Evolutionary conservation across 2,113 vertebrate genomes (phyloP).

Genomic region (Cnemophilus loriae): DNA sequence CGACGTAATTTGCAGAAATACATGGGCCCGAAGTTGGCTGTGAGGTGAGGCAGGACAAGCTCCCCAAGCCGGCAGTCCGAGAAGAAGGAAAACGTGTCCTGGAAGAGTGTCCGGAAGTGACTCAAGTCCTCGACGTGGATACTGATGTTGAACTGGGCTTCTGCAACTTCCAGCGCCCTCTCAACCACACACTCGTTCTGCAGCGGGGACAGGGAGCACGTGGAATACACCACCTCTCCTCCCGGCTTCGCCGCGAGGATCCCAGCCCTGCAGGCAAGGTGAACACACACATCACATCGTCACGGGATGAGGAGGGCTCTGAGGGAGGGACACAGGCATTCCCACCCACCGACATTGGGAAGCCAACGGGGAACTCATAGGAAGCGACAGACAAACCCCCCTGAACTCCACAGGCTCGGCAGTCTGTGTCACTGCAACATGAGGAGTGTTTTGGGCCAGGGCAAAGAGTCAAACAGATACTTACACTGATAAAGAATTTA

Average conservation of each 20-base stretch:
- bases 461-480: not conserved
- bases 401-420: not conserved
- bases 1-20: conserved; percentile 89
- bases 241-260: conserved; percentile 78
- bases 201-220: conserved; percentile 87
- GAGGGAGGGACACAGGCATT: not conserved
- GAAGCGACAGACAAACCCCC: not conserved
- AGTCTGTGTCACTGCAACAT: not conserved
- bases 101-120: conserved; percentile 74
- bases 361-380: accelerated
- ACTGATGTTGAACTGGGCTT: conserved; percentile 71
- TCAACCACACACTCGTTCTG: conserved; percentile 90
- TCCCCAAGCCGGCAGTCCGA: conserved; percentile 78
- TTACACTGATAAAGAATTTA: not conserved
- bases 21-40: conserved; percentile 92
- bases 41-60: conserved; percentile 88
- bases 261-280: conserved; percentile 76
- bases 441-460: not conserved
- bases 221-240: conserved; percentile 87
- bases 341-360: accelerated
- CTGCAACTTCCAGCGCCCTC: conserved; percentile 75
- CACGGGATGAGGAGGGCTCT: accelerated
- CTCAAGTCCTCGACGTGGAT: conserved; percentile 76
- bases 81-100: conserved; percentile 85
- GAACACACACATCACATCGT: not conserved